Percentiles rank a stretch among this genome's conserved stretches.
phyloP scores from a whole-genome alignment of 2,113 vertebrate species.

The Cyanoderma ruficeps region DNA sequence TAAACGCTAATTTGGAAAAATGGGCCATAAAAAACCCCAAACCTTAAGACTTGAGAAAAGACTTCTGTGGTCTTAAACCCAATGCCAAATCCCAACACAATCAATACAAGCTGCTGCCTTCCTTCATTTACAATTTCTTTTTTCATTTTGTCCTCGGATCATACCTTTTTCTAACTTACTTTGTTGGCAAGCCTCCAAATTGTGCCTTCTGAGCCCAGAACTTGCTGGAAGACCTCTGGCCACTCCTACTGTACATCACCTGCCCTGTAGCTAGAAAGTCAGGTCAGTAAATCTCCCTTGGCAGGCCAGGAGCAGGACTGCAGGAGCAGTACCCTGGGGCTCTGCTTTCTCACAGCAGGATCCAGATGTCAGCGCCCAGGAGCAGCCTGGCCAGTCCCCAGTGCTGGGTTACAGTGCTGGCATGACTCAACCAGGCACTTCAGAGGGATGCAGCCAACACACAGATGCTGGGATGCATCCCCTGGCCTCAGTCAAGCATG shows the following conservation, averaged over 20 bases:
- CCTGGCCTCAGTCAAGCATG: background rate
- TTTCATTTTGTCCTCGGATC: background rate
- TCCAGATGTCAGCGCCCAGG: background rate
- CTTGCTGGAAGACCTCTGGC: background rate
- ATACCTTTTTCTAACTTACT: background rate
- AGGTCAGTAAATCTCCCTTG: background rate
- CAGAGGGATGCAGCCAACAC: background rate
- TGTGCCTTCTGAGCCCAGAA: background rate
- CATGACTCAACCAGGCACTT: background rate
- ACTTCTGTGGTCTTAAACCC: background rate
- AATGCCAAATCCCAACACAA: background rate
- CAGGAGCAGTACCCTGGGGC: background rate
- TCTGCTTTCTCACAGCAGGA: background rate
- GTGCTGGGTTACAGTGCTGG: background rate
- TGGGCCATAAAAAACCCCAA: background rate
- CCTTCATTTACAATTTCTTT: background rate
- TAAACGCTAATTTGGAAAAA: conserved; percentile 36
- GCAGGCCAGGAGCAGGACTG: background rate
- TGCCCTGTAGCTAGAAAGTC: background rate
- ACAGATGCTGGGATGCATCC: fast-evolving
- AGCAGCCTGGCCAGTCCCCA: background rate
- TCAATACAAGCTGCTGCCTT: background rate
- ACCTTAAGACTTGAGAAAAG: background rate
- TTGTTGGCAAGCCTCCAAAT: background rate
- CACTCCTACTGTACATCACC: background rate